Percentiles rank a stretch among this genome's conserved stretches.
Evolutionary conservation across 2,113 vertebrate species (phyloP).

Genomic region (Orthonyx spaldingii): DNA sequence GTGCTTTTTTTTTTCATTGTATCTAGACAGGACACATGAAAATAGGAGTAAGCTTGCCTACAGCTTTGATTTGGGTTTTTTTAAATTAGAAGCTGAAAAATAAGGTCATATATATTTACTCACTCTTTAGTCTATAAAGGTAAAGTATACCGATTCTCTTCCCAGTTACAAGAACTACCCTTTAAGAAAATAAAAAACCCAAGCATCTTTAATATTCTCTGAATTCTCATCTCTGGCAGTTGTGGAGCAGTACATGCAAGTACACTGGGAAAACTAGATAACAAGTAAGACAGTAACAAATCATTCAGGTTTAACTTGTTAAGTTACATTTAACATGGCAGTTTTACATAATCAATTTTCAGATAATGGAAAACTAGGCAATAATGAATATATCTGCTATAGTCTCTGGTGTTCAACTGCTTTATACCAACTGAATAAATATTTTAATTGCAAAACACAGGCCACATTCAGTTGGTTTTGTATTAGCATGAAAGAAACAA

Average conservation of each 20-base stretch:
- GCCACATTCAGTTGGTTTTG: background rate
- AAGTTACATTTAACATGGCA: background rate
- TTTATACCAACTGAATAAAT: background rate
- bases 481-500: conserved; percentile 25
- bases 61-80: background rate
- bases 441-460: background rate
- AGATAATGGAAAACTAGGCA: background rate
- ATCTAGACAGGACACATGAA: background rate
- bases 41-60: background rate
- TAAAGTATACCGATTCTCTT: background rate
- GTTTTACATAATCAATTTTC: background rate
- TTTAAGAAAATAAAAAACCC: background rate
- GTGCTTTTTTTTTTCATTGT: background rate
- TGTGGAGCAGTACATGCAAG: background rate
- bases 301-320: background rate
- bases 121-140: background rate
- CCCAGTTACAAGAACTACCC: background rate
- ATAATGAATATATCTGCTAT: background rate
- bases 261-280: background rate
- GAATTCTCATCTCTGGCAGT: background rate
- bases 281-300: background rate
- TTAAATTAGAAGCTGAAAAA: background rate
- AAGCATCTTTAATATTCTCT: background rate
- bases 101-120: background rate
- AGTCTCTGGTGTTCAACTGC: background rate